phyloP scores from a whole-genome alignment of 2,888 invertebrate species.

The Gymnosoma rotundatum region DNA sequence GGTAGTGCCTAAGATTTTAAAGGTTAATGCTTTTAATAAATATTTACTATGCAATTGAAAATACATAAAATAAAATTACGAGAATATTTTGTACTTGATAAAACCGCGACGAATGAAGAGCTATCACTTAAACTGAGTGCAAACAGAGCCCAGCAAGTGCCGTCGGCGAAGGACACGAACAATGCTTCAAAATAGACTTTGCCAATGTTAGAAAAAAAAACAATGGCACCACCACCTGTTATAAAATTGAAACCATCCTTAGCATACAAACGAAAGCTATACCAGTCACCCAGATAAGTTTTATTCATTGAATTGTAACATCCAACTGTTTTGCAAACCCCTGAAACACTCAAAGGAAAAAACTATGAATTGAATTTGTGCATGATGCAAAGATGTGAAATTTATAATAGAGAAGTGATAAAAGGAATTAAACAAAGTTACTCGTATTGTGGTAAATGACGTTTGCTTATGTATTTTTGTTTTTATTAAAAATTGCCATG shows the following conservation, averaged over 20 bases:
- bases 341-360: constrained; percentile 76
- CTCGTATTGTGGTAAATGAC: constrained; percentile 2
- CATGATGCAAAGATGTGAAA: neutral
- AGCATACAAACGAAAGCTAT: constrained; percentile 88
- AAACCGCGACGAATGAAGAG: constrained; percentile 91
- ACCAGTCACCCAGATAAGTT: constrained; percentile 91
- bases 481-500: too few relatives aligned
- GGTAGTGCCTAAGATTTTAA: constrained; percentile 88
- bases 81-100: constrained; percentile 87
- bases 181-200: constrained; percentile 84
- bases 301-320: constrained; percentile 78
- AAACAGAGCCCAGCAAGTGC: constrained; percentile 95
- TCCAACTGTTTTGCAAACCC: constrained; percentile 79
- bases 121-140: constrained; percentile 84
- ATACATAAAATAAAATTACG: neutral
- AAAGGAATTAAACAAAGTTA: neutral
- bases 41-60: neutral
- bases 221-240: constrained; percentile 96
- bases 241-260: constrained; percentile 93
- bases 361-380: neutral
- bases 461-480: neutral
- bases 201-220: constrained; percentile 87
- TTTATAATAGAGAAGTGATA: neutral
- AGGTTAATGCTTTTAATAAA: neutral
- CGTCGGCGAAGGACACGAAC: constrained; percentile 87